Conservation (phyloP, 2,797 vertebrate species). For the Acanthopagrus latus region DNA sequence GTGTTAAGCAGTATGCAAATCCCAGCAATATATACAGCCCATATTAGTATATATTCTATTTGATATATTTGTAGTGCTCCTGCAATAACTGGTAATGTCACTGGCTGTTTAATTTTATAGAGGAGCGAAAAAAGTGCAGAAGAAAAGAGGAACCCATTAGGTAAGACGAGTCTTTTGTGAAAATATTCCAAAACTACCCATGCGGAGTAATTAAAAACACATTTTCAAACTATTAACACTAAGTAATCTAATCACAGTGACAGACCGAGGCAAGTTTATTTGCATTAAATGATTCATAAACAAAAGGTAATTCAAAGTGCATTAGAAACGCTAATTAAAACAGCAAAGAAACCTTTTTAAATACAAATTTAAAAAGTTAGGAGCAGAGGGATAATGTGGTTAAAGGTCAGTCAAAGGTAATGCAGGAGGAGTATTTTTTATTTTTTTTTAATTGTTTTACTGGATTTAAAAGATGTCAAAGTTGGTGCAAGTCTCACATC, state of each 20-base stretch:
- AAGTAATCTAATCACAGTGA: constrained; percentile 30
- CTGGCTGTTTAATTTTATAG: constrained; percentile 5
- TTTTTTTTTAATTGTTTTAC: not conserved
- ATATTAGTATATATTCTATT: too few relatives aligned
- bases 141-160: not conserved
- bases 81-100: constrained; percentile 28
- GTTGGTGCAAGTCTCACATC: not conserved
- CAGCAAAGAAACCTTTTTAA: not conserved
- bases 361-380: not conserved
- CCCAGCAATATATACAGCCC: not conserved
- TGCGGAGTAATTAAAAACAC: constrained; percentile 13
- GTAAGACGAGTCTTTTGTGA: constrained; percentile 3
- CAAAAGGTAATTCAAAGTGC: not conserved
- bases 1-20: constrained; percentile 61
- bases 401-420: constrained; percentile 4
- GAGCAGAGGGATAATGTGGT: not conserved
- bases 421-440: not conserved
- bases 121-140: constrained; percentile 3
- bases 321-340: not conserved
- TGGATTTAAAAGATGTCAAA: not conserved
- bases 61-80: constrained; percentile 16
- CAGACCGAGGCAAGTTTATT: constrained; percentile 1
- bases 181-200: constrained; percentile 22
- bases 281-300: not conserved
- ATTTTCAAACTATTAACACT: constrained; percentile 29